Conservation (phyloP, 2,113 vertebrate species). For the Setophaga petechia region DNA sequence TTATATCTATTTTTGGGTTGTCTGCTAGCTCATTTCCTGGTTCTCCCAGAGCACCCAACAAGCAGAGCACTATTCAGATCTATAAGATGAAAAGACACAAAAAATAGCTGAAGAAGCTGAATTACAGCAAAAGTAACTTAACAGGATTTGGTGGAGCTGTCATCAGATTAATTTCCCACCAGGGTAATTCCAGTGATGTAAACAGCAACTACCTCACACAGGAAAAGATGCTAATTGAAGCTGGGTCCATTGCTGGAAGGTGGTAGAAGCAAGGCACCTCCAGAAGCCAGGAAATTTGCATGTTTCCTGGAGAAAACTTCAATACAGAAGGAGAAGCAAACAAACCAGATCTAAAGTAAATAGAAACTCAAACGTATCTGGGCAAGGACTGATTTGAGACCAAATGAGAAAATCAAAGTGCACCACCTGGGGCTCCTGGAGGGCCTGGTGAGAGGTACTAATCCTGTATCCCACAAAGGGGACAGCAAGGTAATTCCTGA, state of each 20-base stretch:
- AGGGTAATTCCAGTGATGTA: background rate
- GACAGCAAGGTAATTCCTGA: background rate
- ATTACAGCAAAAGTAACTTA: background rate
- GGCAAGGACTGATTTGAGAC: background rate
- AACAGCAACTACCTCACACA: background rate
- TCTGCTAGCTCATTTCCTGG: background rate
- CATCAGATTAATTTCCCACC: background rate
- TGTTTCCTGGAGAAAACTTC: background rate
- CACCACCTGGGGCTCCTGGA: background rate
- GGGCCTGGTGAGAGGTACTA: background rate
- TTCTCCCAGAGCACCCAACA: background rate
- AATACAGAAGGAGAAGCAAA: background rate
- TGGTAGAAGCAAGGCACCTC: background rate
- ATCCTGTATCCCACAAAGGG: background rate
- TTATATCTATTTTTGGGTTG: background rate
- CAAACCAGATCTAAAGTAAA: background rate
- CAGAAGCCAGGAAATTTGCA: background rate
- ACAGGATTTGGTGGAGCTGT: background rate
- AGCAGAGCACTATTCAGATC: background rate
- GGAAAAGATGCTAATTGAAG: background rate
- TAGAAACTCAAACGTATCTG: background rate
- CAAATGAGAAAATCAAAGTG: background rate
- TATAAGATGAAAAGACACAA: background rate
- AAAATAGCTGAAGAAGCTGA: background rate
- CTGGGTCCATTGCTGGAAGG: background rate